Evolutionary conservation across 2,888 invertebrate species (phyloP).

Genomic region (Brachypterus glaber): DNA sequence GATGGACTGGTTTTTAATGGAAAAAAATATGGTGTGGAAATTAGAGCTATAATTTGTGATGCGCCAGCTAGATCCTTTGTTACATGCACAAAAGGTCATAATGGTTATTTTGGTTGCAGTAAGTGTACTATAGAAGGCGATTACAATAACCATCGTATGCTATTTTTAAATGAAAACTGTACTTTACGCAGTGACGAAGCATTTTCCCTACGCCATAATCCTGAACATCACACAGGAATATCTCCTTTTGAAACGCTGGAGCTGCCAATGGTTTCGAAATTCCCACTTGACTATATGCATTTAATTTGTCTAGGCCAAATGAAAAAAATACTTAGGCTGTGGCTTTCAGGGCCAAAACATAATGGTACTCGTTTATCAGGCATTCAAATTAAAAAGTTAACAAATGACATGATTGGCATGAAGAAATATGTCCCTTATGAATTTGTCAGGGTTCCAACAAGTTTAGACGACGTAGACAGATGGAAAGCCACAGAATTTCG

Average conservation of each 20-base stretch:
- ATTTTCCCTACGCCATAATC: constrained; percentile 8
- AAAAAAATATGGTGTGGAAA: constrained; percentile 5
- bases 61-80: constrained; percentile 13
- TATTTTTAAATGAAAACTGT: constrained; percentile 11
- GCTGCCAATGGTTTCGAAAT: constrained; percentile 20
- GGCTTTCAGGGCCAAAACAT: constrained; percentile 10
- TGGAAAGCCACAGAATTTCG: constrained; percentile 19
- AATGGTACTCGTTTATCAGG: constrained; percentile 7
- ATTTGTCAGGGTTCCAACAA: constrained; percentile 17
- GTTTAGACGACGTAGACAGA: constrained; percentile 13
- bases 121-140: constrained; percentile 14
- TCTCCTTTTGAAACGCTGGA: constrained; percentile 9
- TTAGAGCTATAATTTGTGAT: constrained; percentile 14
- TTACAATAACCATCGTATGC: constrained; percentile 12
- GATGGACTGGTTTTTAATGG: constrained; percentile 8
- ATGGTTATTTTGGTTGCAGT: constrained; percentile 10
- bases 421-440: constrained; percentile 13
- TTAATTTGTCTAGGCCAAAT: constrained; percentile 20
- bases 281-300: constrained; percentile 26
- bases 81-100: constrained; percentile 10
- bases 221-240: constrained; percentile 10
- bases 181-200: constrained; percentile 9
- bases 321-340: constrained; percentile 15
- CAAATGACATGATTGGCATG: constrained; percentile 7
- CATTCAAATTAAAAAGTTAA: constrained; percentile 3